Evolutionary conservation across 2,113 vertebrate species (phyloP).

Genomic region (Muntiacus muntjak): DNA sequence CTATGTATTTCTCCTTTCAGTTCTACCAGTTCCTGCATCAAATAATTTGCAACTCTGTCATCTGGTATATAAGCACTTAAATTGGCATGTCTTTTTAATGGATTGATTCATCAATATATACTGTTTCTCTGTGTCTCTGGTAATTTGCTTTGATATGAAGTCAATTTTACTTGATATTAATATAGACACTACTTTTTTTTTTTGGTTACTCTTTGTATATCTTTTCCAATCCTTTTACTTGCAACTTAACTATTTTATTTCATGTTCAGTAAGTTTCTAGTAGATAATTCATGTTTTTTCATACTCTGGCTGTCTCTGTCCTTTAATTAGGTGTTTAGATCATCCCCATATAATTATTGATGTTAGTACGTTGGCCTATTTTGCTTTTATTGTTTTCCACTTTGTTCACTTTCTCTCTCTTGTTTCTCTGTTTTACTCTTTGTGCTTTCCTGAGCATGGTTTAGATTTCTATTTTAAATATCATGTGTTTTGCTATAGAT

Average conservation of each 20-base stretch:
- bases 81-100: not conserved
- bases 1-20: not conserved
- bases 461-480: not conserved
- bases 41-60: not conserved
- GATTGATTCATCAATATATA: not conserved
- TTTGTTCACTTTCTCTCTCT: not conserved
- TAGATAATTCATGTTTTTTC: not conserved
- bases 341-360: not conserved
- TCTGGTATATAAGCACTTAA: not conserved
- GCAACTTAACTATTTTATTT: not conserved
- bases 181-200: not conserved
- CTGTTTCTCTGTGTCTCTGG: not conserved
- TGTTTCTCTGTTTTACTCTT: not conserved
- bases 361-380: not conserved
- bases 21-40: not conserved
- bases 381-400: not conserved
- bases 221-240: not conserved
- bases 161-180: not conserved
- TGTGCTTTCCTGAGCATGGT: not conserved
- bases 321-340: not conserved
- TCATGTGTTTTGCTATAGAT: not conserved
- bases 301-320: not conserved
- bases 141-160: not conserved
- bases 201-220: not conserved
- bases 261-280: not conserved